Evolutionary conservation across 2,797 vertebrate genomes (phyloP).

Genomic region (Cirrhinus molitorella): DNA sequence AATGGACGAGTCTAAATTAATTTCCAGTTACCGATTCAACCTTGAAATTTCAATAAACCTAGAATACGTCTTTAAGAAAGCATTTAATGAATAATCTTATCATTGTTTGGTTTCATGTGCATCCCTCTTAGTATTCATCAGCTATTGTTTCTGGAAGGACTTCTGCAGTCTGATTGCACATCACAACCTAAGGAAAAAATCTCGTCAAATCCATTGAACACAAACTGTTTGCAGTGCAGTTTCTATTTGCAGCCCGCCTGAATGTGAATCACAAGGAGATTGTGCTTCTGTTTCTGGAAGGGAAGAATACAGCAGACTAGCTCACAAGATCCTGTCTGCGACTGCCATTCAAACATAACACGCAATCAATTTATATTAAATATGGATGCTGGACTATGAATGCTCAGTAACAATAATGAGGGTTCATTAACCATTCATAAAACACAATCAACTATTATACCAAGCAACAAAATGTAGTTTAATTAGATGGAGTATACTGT

Average conservation of each 20-base stretch:
- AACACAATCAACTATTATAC: not conserved
- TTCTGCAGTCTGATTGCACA: constrained; percentile 47
- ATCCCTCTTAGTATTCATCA: constrained; percentile 30
- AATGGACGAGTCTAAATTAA: not conserved
- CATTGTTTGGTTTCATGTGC: not conserved
- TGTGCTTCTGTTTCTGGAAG: constrained; percentile 14
- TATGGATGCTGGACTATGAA: not conserved
- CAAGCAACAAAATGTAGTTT: not conserved
- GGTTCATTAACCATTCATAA: constrained; percentile 27
- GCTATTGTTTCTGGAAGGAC: constrained; percentile 20
- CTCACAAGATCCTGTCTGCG: not conserved
- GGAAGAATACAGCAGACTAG: not conserved
- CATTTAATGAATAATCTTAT: not conserved
- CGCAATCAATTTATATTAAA: constrained; percentile 21
- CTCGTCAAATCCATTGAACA: constrained; percentile 44
- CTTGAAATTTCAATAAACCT: not conserved
- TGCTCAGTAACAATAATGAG: not conserved
- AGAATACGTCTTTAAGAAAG: not conserved
- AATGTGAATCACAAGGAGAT: constrained; percentile 42
- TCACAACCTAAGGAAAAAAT: constrained; percentile 42
- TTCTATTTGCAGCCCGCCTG: constrained; percentile 46
- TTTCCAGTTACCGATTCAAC: not conserved
- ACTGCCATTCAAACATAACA: constrained; percentile 1
- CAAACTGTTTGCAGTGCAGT: constrained; percentile 48
- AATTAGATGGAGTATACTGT: not conserved